Conservation (phyloP, 2,888 invertebrate species). For the Molorchus minor region DNA sequence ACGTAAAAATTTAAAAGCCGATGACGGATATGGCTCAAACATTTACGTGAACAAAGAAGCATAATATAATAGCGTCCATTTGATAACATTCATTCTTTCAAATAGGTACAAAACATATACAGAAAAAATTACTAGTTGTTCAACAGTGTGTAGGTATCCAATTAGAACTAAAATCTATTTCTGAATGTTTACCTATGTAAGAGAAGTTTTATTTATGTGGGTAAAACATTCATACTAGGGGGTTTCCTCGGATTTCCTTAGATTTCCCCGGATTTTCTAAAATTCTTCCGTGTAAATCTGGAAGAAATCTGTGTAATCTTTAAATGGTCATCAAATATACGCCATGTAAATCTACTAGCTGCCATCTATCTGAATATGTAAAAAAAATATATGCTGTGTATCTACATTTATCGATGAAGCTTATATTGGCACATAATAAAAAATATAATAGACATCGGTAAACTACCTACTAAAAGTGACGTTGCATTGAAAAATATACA, state of each 20-base stretch:
- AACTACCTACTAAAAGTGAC: slow-evolving; percentile 22
- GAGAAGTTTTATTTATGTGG: too few species aligned
- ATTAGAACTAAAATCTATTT: too few species aligned
- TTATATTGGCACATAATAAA: slow-evolving; percentile 46
- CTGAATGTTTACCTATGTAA: too few species aligned
- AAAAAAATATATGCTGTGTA: slow-evolving; percentile 23
- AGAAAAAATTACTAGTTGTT: background rate
- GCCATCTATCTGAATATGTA: slow-evolving; percentile 17
- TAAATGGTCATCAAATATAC: too few species aligned
- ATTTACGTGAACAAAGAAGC: slow-evolving; percentile 10
- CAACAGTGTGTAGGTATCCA: too few species aligned
- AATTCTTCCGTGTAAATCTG: too few species aligned
- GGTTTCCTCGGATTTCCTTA: too few species aligned
- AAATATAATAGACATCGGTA: slow-evolving; percentile 27
- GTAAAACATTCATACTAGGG: too few species aligned
- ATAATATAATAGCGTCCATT: slow-evolving; percentile 8
- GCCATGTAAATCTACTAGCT: too few species aligned
- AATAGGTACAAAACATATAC: slow-evolving; percentile 1
- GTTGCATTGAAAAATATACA: slow-evolving; percentile 32
- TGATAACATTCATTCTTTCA: slow-evolving; percentile 3
- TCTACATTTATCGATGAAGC: slow-evolving; percentile 35
- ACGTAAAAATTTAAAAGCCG: slow-evolving; percentile 19
- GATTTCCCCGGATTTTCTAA: too few species aligned
- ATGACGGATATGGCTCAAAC: slow-evolving; percentile 21
- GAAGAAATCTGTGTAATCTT: too few species aligned